A percentile compares a stretch with the other conserved stretches of the same genome.
Evolutionary conservation across 2,113 vertebrate species (phyloP).

Genomic region (Laticauda laticaudata): DNA sequence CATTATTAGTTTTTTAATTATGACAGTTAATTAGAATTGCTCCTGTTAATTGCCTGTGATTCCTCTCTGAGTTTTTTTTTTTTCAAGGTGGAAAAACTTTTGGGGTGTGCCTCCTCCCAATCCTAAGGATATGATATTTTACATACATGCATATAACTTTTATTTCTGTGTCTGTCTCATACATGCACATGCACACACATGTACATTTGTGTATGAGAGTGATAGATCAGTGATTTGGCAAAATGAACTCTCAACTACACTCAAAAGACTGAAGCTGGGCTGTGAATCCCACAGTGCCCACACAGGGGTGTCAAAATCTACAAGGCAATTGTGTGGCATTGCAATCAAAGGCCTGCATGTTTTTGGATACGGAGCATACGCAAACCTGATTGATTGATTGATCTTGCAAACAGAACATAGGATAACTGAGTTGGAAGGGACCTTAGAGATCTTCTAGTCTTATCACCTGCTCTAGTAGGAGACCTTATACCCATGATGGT

Average conservation of each 20-base stretch:
- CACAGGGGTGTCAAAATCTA: neutral
- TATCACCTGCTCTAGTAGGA: neutral
- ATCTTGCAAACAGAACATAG: neutral
- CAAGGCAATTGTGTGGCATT: neutral
- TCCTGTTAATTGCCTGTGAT: conserved; percentile 77
- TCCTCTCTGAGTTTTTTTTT: conserved; percentile 64
- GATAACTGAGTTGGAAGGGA: neutral
- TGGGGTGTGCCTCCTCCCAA: neutral
- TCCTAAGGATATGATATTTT: neutral
- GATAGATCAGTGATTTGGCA: neutral
- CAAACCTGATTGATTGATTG: neutral
- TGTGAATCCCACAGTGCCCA: neutral
- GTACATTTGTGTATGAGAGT: neutral
- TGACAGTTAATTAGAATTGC: conserved; percentile 79
- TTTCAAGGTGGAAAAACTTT: conserved; percentile 60
- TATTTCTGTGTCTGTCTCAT: neutral
- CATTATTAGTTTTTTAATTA: conserved; percentile 85
- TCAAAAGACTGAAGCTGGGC: neutral
- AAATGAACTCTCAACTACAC: neutral
- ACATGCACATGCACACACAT: accelerated
- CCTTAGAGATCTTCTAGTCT: neutral
- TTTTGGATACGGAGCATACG: neutral
- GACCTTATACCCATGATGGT: neutral
- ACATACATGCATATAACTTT: neutral
- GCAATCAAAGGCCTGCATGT: neutral